Evolutionary conservation across 1,140 invertebrate genomes (phyloP), one percentile per base, ranked within the genome.

Genomic region (Heliconius himera): DNA sequence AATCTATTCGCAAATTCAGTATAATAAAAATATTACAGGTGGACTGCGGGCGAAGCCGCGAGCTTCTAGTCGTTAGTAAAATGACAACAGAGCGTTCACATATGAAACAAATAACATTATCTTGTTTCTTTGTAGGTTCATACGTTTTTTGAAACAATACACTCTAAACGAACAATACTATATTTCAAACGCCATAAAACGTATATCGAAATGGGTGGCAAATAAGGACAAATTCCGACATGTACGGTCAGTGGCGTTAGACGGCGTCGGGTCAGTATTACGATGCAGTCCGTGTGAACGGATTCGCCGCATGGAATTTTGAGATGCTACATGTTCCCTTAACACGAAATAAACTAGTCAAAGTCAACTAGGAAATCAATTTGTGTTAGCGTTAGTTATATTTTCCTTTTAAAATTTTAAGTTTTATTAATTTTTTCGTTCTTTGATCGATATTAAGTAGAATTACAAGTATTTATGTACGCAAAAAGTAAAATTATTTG

Each of bases 231-330:
- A 87, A 91, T 89, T 85, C 83, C 81, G 79, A 73, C 79, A 84
- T 87, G 85, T 87, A 78, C 81, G 78, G 77, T 9, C 60, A 29
- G 13, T 29, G 60, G 60, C 71, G 79, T 77, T 29, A 77, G 60
- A 66, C 74, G 29, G 60, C 46, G 74, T 74, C 81, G 81, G 84
- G 84, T 83, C 85, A 83, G 79, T 85, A 93, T 93, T 91, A 88
- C 89, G 82, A 93, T 93, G 89, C 89, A 91, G 85, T 81, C 79
- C 87, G 81, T 90, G 88, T 86, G 84, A 88, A 86, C 84, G 73
- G 81, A 77, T 81, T 80, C 81, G 89, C 60, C 60, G 60, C 71
- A 72, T 82, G 83, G 91, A 91, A 92, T 92, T 51, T 89, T 84
- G 83, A 85, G 88, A 91, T 91, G 87, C 78, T 83, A 80, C 70